Evolutionary conservation across 2,113 vertebrate genomes (phyloP), one percentile per base, ranked within the genome.

Genomic region (Tautogolabrus adspersus): DNA sequence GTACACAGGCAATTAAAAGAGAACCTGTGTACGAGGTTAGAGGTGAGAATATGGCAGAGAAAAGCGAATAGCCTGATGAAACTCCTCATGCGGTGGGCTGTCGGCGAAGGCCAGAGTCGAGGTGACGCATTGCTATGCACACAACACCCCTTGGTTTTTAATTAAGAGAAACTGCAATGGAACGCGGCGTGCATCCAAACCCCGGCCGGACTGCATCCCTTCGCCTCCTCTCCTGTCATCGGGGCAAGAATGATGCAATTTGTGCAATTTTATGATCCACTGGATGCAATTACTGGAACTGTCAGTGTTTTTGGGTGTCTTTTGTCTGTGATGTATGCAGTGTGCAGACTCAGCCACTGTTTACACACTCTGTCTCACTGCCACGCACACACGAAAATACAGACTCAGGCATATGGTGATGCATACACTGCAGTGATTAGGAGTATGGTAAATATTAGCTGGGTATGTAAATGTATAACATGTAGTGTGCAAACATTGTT

Each of bases 241-340:
- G 3, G 58, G 68, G 79, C 82, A 81, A 90, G 82, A 84, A 59
- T 91, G 91, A 92, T 84, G 87, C 88, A 92, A 90, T 86, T 66
- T 18, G 12, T 82, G 87, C 81, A 90, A 91, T 87, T 90, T 91
- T 88, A 89, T 89, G 88, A 92, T 81, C 82, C 84, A 71, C 82
- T 87, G 88, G 87, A 90, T 82, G 78, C 81, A 91, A 90, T 90
- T 90, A 89, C 84, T 68, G 82, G 70, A 89, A 59, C 77, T 91
- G 87, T 90, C 92, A 90, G 78, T 69, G 75, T 81, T 81, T 71
- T 49, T 62, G 76, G 30, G 51, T n/a, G 3, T 57, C 34, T 65
- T 77, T 74, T 61, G 63, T 66, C 58, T 52, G 57, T 88, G 87
- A 89, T 85, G 59, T 78, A 87, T 88, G 81, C 23, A 51, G 40